phyloP scores from a whole-genome alignment of 2,797 vertebrate species.

The Dermochelys coriacea region DNA sequence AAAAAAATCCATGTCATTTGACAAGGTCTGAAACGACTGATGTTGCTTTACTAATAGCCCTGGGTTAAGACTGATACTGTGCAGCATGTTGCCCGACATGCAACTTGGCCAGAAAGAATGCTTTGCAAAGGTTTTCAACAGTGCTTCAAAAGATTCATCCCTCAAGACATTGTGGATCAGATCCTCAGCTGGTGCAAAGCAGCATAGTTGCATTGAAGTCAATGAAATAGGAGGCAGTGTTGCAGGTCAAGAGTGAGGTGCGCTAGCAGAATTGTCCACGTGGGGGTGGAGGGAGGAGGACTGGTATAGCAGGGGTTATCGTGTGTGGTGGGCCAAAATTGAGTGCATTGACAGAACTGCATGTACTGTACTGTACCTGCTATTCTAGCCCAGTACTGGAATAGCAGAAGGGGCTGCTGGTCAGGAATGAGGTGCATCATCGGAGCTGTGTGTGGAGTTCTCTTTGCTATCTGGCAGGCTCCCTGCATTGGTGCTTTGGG shows the following conservation, averaged over 20 bases:
- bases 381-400: background rate
- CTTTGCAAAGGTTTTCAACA: background rate
- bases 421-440: background rate
- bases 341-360: background rate
- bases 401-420: background rate
- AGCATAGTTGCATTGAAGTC: background rate
- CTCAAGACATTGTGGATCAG: accelerated
- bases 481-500: background rate
- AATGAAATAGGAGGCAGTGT: background rate
- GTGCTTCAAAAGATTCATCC: accelerated
- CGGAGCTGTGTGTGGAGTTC: background rate
- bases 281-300: background rate
- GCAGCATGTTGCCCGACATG: accelerated
- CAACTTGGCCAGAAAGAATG: accelerated
- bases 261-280: background rate
- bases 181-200: accelerated
- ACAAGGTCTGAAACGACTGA: background rate
- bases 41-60: background rate
- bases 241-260: background rate
- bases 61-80: accelerated
- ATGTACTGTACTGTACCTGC: no score
- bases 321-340: background rate
- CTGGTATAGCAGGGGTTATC: background rate
- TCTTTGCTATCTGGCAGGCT: background rate
- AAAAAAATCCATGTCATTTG: background rate